Evolutionary conservation across 2,797 vertebrate genomes (phyloP), one percentile per base, ranked within the genome.

Genomic region (Acanthurus lineatus): DNA sequence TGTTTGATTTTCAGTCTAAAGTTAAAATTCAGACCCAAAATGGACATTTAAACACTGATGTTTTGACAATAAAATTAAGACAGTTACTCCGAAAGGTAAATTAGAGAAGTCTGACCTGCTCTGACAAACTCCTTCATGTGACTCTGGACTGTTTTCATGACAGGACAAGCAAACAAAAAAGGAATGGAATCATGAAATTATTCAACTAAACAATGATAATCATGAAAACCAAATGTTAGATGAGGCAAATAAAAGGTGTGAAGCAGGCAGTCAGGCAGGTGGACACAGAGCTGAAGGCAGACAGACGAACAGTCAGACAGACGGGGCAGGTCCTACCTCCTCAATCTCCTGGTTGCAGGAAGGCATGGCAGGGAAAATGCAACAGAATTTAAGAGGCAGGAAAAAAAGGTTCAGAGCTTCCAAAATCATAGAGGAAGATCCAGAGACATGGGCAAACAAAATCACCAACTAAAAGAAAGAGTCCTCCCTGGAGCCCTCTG

Each of bases 331-430:
- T 97, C 97, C 97, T 99, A 99, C 97, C 97, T 99, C 98, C 96
- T 97, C 96, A 94, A 99, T 98, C 96, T 99, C 98, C 98, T 99
- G 90, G 89, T 74, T 92, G 94, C 96, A 96, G 96, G 97, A 96
- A 97, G 95, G 97, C 97, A 96, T 97, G 96, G 95, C 83, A 92
- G 96, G 95, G 94, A 94, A 96, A 97, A 96, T 93, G 95, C 95
- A 97, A 88, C 85, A 94, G 95, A 96, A 96, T 96, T 96, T 97
- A 93, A 79, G 88, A 94, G 88, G 88, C 82, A 82, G 83, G 61
- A 69, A 57, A 78, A 79, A 91, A 92, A 82, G 83, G 82, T 77
- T 88, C 75, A 84, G 80, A 89, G 88, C 86, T 88, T 92, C 83
- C 89, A 94, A 93, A 93, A 92, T 77, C 82, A 88, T 68, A 85